Evolutionary conservation across 2,797 vertebrate species (phyloP).

Genomic region (Hyperoplus immaculatus): DNA sequence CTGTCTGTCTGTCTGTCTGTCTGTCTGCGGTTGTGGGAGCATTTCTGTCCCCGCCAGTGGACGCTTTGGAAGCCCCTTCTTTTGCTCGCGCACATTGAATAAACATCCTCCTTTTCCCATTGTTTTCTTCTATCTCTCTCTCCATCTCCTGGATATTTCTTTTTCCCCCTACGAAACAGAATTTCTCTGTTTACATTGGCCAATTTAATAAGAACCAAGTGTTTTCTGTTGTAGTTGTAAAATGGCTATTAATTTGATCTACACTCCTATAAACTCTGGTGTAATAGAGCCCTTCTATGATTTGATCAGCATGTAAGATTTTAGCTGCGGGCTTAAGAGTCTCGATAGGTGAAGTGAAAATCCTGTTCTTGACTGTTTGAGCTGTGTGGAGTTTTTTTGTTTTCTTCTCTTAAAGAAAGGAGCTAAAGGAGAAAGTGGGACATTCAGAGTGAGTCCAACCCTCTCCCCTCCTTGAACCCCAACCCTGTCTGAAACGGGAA

Average conservation of each 20-base stretch:
- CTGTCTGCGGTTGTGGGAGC: constrained; percentile 39
- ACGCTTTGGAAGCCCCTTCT: constrained; percentile 28
- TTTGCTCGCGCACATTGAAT: constrained; percentile 46
- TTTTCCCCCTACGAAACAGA: constrained; percentile 19
- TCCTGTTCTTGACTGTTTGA: constrained; percentile 12
- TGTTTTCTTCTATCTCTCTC: constrained; percentile 57
- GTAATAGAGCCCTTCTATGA: constrained; percentile 43
- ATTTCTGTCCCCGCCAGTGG: constrained; percentile 42
- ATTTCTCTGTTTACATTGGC: constrained; percentile 59
- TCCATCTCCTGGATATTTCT: constrained; percentile 39
- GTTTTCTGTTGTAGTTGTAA: constrained; percentile 60
- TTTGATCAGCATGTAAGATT: constrained; percentile 61
- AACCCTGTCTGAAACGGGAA: constrained; percentile 62
- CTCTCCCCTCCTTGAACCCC: constrained; percentile 39
- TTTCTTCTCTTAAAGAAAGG: constrained; percentile 9
- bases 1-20: constrained; percentile 12
- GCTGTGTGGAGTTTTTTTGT: background rate
- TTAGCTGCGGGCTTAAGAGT: constrained; percentile 42
- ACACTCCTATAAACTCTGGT: constrained; percentile 57
- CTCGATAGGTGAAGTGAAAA: constrained; percentile 41
- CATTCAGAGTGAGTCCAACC: constrained; percentile 32
- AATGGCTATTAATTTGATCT: constrained; percentile 68
- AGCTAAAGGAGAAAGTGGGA: background rate
- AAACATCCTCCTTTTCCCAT: constrained; percentile 55
- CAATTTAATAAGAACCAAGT: constrained; percentile 67